phyloP scores from a whole-genome alignment of 2,888 invertebrate species.

The Nowickia ferox region DNA sequence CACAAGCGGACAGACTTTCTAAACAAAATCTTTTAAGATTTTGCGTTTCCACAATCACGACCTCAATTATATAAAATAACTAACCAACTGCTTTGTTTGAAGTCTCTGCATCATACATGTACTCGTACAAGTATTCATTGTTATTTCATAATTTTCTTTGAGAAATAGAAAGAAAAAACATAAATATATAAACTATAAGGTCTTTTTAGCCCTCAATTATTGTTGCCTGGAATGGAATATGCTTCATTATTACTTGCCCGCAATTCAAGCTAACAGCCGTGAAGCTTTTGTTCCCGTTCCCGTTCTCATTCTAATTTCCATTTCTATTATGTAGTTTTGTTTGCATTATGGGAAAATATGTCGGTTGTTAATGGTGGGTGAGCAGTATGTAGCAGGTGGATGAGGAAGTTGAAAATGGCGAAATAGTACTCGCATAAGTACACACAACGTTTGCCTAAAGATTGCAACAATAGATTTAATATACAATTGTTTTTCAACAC shows the following conservation, averaged over 20 bases:
- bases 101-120: background rate
- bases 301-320: constrained; percentile 24
- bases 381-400: background rate
- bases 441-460: background rate
- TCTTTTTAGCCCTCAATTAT: constrained; percentile 6
- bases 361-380: background rate
- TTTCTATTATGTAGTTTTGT: background rate
- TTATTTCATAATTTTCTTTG: constrained; percentile 36
- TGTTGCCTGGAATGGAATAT: constrained; percentile 34
- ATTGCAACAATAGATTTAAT: constrained; percentile 37
- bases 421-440: background rate
- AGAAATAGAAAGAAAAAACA: background rate
- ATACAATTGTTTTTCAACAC: constrained; percentile 36
- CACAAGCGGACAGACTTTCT: background rate
- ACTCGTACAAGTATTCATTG: background rate
- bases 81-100: background rate
- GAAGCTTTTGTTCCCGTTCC: constrained; percentile 18
- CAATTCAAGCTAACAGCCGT: constrained; percentile 51
- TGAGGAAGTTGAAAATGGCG: background rate
- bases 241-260: constrained; percentile 43
- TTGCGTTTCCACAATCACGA: background rate
- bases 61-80: constrained; percentile 21
- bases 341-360: constrained; percentile 28
- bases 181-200: background rate
- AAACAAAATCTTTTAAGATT: background rate